Base-by-base conservation (phyloP, 2,888 invertebrate genomes). In the Tetragnatha montana region DNA sequence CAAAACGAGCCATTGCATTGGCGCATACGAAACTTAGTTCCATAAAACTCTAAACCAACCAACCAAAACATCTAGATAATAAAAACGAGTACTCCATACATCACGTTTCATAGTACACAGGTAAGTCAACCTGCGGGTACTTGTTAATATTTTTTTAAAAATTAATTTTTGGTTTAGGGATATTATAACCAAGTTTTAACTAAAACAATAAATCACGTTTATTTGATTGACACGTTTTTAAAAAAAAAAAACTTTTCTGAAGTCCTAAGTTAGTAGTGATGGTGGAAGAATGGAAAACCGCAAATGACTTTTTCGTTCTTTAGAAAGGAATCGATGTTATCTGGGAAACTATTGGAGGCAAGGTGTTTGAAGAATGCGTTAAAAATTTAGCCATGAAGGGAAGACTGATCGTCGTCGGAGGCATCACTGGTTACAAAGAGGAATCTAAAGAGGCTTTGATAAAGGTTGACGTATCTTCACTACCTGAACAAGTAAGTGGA, bases 381-480 rank as follows among this genome's bases (percentile, higher is more conserved):
- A 86, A 87, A n/a, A 85, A 91, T 82, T 90, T 93, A 14, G 93
- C 93, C 7, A 50, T 91, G 10, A 92, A 92, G 70, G 93, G 93
- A n/a, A 91, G 93, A 8, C 91, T 93, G 22, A 92, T 93, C 22
- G 92, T 93, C 8, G 93, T 93, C 81, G 93, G 93, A 8, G 92
- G 92, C 80, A 93, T 93, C 21, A 91, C 93, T 50, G 92, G 93
- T 12, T 93, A 93, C 82, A 92, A 93, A 87, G 91, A 91, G 7
- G 87, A 83, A 78, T 22, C 51, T 8, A 47, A 73, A 35, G 51
- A 70, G 14, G 78, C 78, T 17, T 17, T 79, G 8, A 21, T 68
- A 17, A 83, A 70, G 14, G 49, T 81, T 21, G 81, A 87, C 22
- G 50, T 87, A 35, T 87, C 87, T 7, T 35, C 19, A 7, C 12